phyloP scores from a whole-genome alignment of 2,888 invertebrate genomes.

The Rhingia rostrata region DNA sequence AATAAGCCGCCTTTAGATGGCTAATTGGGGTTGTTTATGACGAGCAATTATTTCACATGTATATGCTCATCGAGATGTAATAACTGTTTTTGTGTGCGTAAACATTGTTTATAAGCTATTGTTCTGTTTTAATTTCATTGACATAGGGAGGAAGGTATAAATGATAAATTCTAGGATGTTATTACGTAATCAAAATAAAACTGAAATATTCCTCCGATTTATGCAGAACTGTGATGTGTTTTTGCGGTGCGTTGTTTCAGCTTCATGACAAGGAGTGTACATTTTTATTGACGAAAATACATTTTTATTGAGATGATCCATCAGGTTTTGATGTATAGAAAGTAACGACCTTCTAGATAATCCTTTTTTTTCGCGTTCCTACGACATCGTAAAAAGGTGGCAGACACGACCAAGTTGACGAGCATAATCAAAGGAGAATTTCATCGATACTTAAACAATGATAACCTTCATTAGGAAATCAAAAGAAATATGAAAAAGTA shows the following conservation, averaged over 20 bases:
- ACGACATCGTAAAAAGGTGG: constrained; percentile 1
- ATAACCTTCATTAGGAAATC: not conserved
- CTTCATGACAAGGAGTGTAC: not conserved
- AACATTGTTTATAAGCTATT: constrained; percentile 1
- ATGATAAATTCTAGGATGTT: not conserved
- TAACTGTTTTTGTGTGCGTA: not conserved
- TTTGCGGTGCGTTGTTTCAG: not conserved
- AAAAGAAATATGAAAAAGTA: not conserved
- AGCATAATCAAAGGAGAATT: constrained; percentile 1
- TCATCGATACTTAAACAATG: constrained; percentile 3
- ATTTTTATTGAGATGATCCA: constrained; percentile 27
- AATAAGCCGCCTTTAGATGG: not conserved
- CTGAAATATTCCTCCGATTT: not conserved
- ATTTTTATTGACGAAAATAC: constrained; percentile 26
- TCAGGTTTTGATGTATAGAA: constrained; percentile 17
- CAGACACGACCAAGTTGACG: not conserved
- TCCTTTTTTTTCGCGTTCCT: constrained; percentile 2
- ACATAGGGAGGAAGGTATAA: not conserved
- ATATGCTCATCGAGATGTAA: not conserved
- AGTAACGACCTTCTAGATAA: constrained; percentile 32
- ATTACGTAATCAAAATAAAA: not conserved
- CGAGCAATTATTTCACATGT: constrained; percentile 1
- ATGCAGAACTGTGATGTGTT: not conserved
- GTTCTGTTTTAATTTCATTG: constrained; percentile 8
- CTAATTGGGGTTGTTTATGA: constrained; percentile 15